phyloP scores from a whole-genome alignment of 2,113 vertebrate species.

The Colinus virginianus region DNA sequence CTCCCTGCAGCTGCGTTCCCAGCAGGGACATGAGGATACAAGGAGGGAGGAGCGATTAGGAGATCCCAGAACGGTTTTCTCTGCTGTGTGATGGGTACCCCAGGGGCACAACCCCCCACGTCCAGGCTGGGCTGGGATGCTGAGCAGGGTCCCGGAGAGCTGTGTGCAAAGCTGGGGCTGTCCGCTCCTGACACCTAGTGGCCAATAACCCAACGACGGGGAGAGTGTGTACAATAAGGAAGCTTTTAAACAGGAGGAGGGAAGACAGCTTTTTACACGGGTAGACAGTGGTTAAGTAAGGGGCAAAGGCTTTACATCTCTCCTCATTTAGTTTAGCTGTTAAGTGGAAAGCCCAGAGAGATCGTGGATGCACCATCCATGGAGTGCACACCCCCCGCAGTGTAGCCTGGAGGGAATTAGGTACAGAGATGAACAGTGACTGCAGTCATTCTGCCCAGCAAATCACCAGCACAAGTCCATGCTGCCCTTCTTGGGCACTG shows the following conservation, averaged over 20 bases:
- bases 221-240: not conserved
- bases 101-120: too few species aligned
- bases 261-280: too few species aligned
- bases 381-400: not conserved
- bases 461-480: not conserved
- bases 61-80: not conserved
- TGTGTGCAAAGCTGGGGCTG: not conserved
- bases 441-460: not conserved
- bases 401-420: not conserved
- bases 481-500: not conserved
- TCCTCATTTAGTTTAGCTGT: too few species aligned
- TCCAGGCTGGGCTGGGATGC: fast-evolving
- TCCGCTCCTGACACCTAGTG: conserved; percentile 70
- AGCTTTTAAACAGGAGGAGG: too few species aligned
- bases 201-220: not conserved
- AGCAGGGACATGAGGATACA: fast-evolving
- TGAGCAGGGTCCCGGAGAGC: not conserved
- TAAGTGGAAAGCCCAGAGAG: too few species aligned
- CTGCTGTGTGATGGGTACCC: not conserved
- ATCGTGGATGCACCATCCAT: too few species aligned
- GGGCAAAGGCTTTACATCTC: too few species aligned
- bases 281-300: too few species aligned
- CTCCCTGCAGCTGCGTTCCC: not conserved
- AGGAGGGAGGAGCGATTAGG: not conserved
- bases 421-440: not conserved